Evolutionary conservation across 1,140 invertebrate species (phyloP), one percentile per base, ranked within the genome.

Genomic region (silkworm (Bombyx mori)): DNA sequence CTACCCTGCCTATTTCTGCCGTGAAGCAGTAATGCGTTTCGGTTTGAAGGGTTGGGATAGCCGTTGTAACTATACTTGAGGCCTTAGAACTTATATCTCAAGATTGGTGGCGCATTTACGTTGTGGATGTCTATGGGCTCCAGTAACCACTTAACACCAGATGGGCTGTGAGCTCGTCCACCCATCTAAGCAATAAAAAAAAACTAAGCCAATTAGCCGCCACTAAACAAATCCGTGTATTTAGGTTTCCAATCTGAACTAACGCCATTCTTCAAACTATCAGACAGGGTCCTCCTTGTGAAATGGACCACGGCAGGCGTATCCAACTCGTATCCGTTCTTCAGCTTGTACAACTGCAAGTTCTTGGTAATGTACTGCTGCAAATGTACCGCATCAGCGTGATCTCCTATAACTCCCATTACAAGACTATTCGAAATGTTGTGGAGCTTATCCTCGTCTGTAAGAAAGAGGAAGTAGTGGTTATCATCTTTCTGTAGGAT

Each of bases 361-460:
- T 99, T 99, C 88, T 98, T 98, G 0, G 93, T 91, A 66, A 99
- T 97, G 79, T 96, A 99, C 79, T 99, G 97, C 8, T 96, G 95
- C 89, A 99, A 99, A 79, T 99, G 97, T 7, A 92, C 93, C 1
- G 95, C 95, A 79, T 99, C 98, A 1, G 98, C 98, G 7, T 93
- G 84, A 79, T 99, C 97, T 46, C 98, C 98, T 71, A 91, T 93
- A 43, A 97, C 92, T 6, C 94, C 94, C 93, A 99, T 97, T 46
- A 98, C 82, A 58, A 99, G 85, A 48, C 93, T 93, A 58, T 97
- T 91, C 45, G 96, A 95, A 42, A 99, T 88, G 75, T 95, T 92
- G 72, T 94, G 92, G 65, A 98, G 93, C 88, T 99, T 99, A 65
- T 98, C 92, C 76, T 97, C 93, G 90, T 99, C 98, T 99, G 74